A percentile compares a stretch with the other conserved stretches of the same genome.
Conservation (phyloP, 2,113 vertebrate species). For the Charina bottae region DNA sequence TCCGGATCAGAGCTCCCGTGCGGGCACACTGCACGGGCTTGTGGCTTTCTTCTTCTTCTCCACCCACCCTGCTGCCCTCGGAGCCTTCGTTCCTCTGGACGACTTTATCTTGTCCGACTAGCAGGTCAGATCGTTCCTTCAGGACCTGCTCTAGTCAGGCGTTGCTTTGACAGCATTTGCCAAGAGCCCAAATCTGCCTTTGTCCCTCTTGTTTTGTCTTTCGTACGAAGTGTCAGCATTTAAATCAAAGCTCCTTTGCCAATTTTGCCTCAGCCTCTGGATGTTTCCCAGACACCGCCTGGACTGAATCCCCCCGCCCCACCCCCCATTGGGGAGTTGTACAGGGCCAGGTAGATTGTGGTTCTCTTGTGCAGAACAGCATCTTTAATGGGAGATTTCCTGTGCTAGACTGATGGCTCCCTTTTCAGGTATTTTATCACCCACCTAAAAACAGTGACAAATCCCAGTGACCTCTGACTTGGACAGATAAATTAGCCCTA, state of each 20-base stretch:
- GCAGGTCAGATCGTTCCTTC: background rate
- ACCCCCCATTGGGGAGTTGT: rapidly evolving
- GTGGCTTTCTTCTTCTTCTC: too few species aligned
- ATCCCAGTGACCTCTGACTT: constrained; percentile 58
- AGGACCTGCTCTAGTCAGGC: background rate
- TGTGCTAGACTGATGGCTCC: constrained; percentile 33
- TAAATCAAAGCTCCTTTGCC: background rate
- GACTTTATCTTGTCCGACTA: background rate
- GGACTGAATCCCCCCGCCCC: background rate
- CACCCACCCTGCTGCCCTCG: too few species aligned
- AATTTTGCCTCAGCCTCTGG: background rate
- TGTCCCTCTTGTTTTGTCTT: background rate
- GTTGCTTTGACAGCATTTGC: background rate
- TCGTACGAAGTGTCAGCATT: background rate
- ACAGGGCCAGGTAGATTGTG: rapidly evolving
- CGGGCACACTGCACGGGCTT: too few species aligned
- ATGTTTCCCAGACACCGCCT: background rate
- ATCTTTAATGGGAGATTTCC: constrained; percentile 56
- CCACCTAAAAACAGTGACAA: constrained; percentile 67
- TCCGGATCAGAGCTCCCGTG: too few species aligned
- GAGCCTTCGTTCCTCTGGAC: background rate
- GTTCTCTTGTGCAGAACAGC: constrained; percentile 33
- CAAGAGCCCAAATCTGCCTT: too few species aligned
- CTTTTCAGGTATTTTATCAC: constrained; percentile 66
- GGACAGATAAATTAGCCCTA: constrained; percentile 68